Conservation (phyloP, 2,888 invertebrate genomes). For the Spodoptera littoralis region DNA sequence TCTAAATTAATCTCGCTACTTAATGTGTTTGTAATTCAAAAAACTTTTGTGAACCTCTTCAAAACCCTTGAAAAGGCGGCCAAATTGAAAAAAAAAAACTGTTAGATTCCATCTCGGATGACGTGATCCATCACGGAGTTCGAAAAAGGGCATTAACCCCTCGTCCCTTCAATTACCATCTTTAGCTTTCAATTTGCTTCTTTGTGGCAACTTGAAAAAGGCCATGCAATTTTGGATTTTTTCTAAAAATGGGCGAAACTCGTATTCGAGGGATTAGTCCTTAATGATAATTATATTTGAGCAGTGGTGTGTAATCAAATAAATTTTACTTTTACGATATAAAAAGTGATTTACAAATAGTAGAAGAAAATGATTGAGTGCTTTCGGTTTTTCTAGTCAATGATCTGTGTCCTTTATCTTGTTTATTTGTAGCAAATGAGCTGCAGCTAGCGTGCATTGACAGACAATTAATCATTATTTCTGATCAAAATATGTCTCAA, state of each 20-base stretch:
- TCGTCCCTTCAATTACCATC: slow-evolving; percentile 86
- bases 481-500: slow-evolving; percentile 12
- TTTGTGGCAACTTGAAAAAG: slow-evolving; percentile 78
- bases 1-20: slow-evolving; percentile 5
- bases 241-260: slow-evolving; percentile 50
- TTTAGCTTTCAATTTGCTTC: slow-evolving; percentile 87
- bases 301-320: slow-evolving; percentile 15
- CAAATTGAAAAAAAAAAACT: slow-evolving; percentile 63
- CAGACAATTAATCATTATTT: slow-evolving; percentile 14
- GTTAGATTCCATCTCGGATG: slow-evolving; percentile 77
- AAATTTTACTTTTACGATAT: slow-evolving; percentile 1
- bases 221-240: slow-evolving; percentile 72
- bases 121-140: slow-evolving; percentile 83
- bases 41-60: slow-evolving; percentile 28
- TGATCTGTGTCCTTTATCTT: slow-evolving; percentile 15
- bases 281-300: slow-evolving; percentile 37
- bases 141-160: slow-evolving; percentile 82
- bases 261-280: slow-evolving; percentile 19
- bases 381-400: slow-evolving; percentile 17
- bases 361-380: neutral
- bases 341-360: slow-evolving; percentile 11
- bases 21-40: slow-evolving; percentile 6
- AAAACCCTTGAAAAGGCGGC: slow-evolving; percentile 36
- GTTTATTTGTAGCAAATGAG: slow-evolving; percentile 16
- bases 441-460: neutral